phyloP scores from a whole-genome alignment of 2,113 vertebrate genomes.

The Cyprinus carpio region DNA sequence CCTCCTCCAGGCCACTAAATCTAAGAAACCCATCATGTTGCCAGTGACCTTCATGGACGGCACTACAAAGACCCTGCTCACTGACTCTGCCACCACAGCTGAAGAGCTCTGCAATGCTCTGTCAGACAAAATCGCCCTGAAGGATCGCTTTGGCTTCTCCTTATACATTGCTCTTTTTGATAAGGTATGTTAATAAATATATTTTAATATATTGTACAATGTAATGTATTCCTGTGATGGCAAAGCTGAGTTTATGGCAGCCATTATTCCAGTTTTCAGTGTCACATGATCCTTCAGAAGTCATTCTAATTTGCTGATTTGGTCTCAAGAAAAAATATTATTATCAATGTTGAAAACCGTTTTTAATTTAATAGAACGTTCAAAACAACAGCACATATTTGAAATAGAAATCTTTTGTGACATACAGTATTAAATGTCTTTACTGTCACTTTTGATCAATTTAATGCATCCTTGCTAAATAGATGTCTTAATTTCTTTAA shows the following conservation, averaged over 20 bases:
- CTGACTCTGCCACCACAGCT: slow-evolving; percentile 93
- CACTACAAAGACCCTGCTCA: slow-evolving; percentile 93
- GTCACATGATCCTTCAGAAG: neutral
- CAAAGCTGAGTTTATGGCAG: too few relatives aligned
- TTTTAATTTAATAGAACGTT: neutral
- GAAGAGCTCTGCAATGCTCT: slow-evolving; percentile 90
- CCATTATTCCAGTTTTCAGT: neutral
- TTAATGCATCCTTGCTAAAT: neutral
- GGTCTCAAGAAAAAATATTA: neutral
- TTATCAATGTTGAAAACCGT: neutral
- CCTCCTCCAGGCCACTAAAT: slow-evolving; percentile 89
- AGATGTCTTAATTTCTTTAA: neutral
- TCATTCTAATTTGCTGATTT: neutral
- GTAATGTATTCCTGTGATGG: neutral
- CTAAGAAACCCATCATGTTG: slow-evolving; percentile 96
- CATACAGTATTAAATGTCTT: neutral
- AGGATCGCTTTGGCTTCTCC: slow-evolving; percentile 93
- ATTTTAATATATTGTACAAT: neutral
- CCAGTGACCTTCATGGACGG: slow-evolving; percentile 99
- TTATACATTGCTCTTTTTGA: slow-evolving; percentile 98
- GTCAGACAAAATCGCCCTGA: slow-evolving; percentile 91
- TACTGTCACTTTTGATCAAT: neutral
- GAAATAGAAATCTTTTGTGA: neutral
- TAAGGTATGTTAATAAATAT: slow-evolving; percentile 78
- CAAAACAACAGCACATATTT: neutral